phyloP scores from a whole-genome alignment of 2,113 vertebrate species.

The Pachycephala philippinensis region DNA sequence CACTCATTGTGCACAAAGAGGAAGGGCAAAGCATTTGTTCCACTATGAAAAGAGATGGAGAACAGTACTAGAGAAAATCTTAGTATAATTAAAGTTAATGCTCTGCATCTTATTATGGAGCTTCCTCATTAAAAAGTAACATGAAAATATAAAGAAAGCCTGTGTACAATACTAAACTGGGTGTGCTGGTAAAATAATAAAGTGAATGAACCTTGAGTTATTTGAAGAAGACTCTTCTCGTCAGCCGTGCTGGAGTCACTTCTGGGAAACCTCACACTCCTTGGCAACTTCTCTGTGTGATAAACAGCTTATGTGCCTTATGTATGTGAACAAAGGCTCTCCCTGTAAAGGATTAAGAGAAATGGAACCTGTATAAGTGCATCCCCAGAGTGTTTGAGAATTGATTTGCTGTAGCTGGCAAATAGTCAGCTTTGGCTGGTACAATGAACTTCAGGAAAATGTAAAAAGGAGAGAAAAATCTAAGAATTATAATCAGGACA shows the following conservation, averaged over 20 bases:
- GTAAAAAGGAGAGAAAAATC: background rate
- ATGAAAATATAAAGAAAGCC: background rate
- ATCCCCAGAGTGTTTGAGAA: background rate
- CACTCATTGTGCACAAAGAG: background rate
- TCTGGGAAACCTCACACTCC: background rate
- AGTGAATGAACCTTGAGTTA: constrained; percentile 2
- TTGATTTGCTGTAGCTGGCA: background rate
- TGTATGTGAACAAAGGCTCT: background rate
- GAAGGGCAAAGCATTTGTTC: background rate
- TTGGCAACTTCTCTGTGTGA: background rate
- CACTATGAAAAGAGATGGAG: background rate
- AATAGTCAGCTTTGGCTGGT: background rate
- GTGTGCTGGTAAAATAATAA: background rate
- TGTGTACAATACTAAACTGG: background rate
- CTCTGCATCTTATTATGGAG: background rate
- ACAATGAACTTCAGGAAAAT: background rate
- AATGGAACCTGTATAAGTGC: background rate
- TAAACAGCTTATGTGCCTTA: background rate
- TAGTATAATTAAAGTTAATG: background rate
- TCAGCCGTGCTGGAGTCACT: background rate
- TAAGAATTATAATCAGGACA: background rate
- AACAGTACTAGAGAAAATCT: background rate
- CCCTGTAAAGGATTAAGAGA: background rate
- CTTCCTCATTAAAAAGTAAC: background rate
- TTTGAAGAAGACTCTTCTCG: background rate